Evolutionary conservation across 2,888 invertebrate species (phyloP).

Genomic region (Rosalia funebris): DNA sequence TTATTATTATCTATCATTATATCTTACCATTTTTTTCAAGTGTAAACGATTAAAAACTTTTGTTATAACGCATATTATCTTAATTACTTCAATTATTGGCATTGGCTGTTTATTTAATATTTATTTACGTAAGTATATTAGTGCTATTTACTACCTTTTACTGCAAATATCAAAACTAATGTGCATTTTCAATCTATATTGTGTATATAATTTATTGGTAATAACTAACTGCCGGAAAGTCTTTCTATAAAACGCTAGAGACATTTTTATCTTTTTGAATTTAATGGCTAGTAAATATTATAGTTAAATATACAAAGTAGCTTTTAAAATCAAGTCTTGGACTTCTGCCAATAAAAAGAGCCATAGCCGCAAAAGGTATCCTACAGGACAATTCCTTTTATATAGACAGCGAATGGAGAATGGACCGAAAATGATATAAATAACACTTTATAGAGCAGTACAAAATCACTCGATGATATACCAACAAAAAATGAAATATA

Average conservation of each 20-base stretch:
- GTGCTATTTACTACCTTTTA: no score
- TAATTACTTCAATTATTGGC: no score
- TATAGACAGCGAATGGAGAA: not conserved
- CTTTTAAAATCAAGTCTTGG: slow-evolving; percentile 2
- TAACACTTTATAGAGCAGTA: slow-evolving; percentile 13
- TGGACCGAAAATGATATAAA: slow-evolving; percentile 5
- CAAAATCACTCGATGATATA: slow-evolving; percentile 17
- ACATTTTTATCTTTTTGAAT: not conserved
- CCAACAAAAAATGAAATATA: slow-evolving; percentile 26
- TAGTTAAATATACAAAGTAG: slow-evolving; percentile 5
- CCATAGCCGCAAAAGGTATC: not conserved
- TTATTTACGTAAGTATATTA: no score
- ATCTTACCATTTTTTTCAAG: no score
- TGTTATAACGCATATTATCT: no score
- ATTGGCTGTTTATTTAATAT: no score
- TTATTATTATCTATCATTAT: no score
- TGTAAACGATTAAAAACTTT: no score
- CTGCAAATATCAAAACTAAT: no score
- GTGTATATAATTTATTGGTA: no score
- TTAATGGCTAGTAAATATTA: slow-evolving; percentile 3
- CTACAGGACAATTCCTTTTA: slow-evolving; percentile 2
- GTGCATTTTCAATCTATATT: no score
- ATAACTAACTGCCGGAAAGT: not conserved
- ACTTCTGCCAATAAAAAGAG: slow-evolving; percentile 14
- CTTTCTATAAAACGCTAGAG: not conserved